Conservation (phyloP, 2,888 invertebrate genomes). For the Tetrapedia diversipes region DNA sequence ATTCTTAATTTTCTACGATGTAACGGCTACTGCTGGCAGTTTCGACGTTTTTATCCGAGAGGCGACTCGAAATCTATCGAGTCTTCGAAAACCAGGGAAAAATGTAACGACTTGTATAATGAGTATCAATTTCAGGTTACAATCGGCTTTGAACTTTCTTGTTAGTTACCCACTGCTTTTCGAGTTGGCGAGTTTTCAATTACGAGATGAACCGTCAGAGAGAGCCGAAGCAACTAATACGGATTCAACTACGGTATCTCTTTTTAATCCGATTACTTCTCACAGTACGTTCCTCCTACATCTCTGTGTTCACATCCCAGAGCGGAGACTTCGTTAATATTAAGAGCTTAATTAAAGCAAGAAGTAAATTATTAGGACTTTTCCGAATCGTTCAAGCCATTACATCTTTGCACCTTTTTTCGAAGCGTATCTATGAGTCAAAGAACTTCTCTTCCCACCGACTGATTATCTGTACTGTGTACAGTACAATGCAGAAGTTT, state of each 20-base stretch:
- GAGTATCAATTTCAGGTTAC: too few species aligned
- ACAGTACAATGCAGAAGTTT: too few species aligned
- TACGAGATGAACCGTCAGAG: constrained; percentile 34
- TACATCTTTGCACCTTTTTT: constrained; percentile 37
- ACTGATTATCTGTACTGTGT: not conserved
- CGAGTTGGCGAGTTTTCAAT: constrained; percentile 47
- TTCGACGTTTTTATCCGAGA: not conserved
- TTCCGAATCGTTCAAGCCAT: constrained; percentile 20
- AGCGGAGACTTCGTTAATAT: constrained; percentile 66
- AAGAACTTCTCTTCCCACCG: constrained; percentile 20
- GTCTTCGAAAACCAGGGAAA: too few species aligned
- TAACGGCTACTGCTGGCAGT: not conserved
- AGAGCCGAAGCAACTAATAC: constrained; percentile 47
- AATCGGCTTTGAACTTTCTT: constrained; percentile 40
- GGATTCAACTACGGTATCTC: constrained; percentile 43
- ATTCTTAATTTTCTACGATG: constrained; percentile 16
- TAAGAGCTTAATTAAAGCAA: constrained; percentile 66
- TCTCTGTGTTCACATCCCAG: constrained; percentile 36
- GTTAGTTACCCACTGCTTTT: constrained; percentile 30
- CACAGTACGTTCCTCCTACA: constrained; percentile 57
- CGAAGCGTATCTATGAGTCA: not conserved
- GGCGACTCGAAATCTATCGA: not conserved
- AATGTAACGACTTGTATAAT: too few species aligned
- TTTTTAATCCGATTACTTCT: constrained; percentile 62
- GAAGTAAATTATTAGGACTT: constrained; percentile 52